These are phyloP conservation scores for Antedon mediterranea DNA, from an alignment of 53 echinoderm and acorn worm genomes.

Conservation along the genomic window DNA sequence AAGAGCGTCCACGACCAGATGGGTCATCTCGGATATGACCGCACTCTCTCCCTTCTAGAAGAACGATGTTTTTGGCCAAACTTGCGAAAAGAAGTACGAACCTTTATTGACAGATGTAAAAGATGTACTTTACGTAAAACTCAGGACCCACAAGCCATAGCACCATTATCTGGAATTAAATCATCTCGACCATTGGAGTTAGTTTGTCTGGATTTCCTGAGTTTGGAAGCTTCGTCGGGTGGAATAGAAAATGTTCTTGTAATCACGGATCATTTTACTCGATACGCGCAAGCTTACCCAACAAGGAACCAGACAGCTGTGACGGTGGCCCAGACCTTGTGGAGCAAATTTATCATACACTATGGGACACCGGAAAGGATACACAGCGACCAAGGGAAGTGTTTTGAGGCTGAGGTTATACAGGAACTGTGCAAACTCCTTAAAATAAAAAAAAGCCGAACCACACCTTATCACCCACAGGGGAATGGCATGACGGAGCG, in stretches of 20 bases:
- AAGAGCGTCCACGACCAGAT: slow-evolving; percentile 3
- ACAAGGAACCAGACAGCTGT: slow-evolving; percentile 7
- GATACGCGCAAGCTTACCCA: background rate
- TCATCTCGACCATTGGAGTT: slow-evolving; percentile 2
- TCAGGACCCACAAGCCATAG: background rate
- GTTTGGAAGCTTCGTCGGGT: slow-evolving; percentile 8
- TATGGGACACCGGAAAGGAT: slow-evolving; percentile 18
- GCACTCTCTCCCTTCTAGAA: background rate
- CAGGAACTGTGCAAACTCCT: slow-evolving; percentile 12
- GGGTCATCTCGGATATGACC: slow-evolving; percentile 7
- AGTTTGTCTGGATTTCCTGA: background rate
- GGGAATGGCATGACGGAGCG: slow-evolving; percentile 24
- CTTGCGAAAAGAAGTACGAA: background rate
- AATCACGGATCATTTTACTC: background rate
- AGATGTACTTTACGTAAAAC: slow-evolving; percentile 16
- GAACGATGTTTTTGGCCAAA: slow-evolving; percentile 15
- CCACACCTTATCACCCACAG: slow-evolving; percentile 21
- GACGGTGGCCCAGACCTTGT: slow-evolving; percentile 18
- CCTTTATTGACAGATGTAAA: slow-evolving; percentile 2
- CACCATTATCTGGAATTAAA: background rate
- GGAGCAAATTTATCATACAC: slow-evolving; percentile 14
- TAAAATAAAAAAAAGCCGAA: slow-evolving; percentile 8
- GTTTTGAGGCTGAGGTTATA: slow-evolving; percentile 16
- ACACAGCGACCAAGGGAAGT: slow-evolving; percentile 19
- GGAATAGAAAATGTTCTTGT: background rate